Conservation (phyloP, 2,113 vertebrate species). For the Lynx canadensis region DNA sequence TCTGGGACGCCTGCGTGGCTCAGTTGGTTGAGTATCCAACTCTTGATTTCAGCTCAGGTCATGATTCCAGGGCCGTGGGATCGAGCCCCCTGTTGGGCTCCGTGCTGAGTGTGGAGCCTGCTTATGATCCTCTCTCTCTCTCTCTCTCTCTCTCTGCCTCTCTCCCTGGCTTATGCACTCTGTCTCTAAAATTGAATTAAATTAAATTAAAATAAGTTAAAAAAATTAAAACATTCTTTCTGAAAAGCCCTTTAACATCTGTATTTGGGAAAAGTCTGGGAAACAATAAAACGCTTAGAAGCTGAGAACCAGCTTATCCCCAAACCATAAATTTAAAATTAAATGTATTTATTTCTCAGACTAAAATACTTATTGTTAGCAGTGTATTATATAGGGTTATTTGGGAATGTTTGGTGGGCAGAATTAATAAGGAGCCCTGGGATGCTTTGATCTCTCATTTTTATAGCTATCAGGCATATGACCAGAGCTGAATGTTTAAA, state of each 20-base stretch:
- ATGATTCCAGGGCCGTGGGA: too few species aligned
- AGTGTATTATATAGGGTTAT: not conserved
- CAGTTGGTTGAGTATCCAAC: too few species aligned
- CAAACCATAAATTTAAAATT: slow-evolving; percentile 8
- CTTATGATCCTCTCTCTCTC: too few species aligned
- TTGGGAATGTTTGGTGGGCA: not conserved
- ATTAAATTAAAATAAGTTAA: too few species aligned
- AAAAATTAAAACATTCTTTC: not conserved
- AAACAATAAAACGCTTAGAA: slow-evolving; percentile 11
- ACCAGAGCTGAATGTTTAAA: not conserved
- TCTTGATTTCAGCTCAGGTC: too few species aligned
- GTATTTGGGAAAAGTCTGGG: slow-evolving; percentile 25
- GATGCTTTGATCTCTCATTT: not conserved
- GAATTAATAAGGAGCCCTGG: not conserved
- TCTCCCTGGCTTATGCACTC: too few species aligned
- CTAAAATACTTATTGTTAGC: not conserved
- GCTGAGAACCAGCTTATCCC: not conserved
- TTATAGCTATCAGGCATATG: not conserved
- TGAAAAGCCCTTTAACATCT: not conserved
- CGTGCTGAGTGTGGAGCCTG: too few species aligned
- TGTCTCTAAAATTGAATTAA: too few species aligned
- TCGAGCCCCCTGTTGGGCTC: too few species aligned
- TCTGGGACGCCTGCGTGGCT: not conserved
- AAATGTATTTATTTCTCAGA: slow-evolving; percentile 34
- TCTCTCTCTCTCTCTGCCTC: too few species aligned